Evolutionary conservation across 2,797 vertebrate species (phyloP), one percentile per base, ranked within the genome.

Genomic region (Petrocephalus sullivani): DNA sequence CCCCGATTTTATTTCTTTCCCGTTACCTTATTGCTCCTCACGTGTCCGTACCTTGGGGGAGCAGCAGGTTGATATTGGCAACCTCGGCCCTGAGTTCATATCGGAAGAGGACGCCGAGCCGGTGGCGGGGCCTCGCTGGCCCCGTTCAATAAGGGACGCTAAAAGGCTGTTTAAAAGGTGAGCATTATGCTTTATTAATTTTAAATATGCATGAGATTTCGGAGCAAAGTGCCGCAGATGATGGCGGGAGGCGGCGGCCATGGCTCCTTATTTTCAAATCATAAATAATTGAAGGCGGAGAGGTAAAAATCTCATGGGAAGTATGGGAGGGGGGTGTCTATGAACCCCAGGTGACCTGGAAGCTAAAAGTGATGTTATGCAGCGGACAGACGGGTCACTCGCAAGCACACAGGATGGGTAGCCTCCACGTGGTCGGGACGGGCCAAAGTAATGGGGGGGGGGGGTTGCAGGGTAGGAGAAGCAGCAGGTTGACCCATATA

Each of bases 171-270:
- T 94, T 95, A 95, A 95, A 96, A 95, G 93, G 95, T 96, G 94
- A 94, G 94, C 93, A 94, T 94, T 93, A 91, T 93, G 92, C 93
- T 95, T 96, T 95, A 96, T 96, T 95, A 96, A 95, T 93, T 95
- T 96, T 94, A 96, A 95, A 95, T 95, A 95, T 96, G 95, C 93
- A 95, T 96, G 94, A 95, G 93, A 93, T 95, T 95, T 95, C 94
- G 93, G 94, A 95, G 92, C 92, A 92, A 94, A 96, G 95, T 95
- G 94, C 93, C 91, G 94, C 93, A 91, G 89, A 91, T 91, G 92
- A 93, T 95, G 91, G 92, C 91, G 19, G 58, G 23, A 82, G 46
- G 1, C 56, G 60, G 92, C 94, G 19, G 14, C 93, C 95, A 93
- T 93, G 91, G 93, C 94, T 94, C 94, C 93, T 95, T 95, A 94